Evolutionary conservation across 1,140 invertebrate genomes (phyloP).

Genomic region (Odontomachus brunneus): DNA sequence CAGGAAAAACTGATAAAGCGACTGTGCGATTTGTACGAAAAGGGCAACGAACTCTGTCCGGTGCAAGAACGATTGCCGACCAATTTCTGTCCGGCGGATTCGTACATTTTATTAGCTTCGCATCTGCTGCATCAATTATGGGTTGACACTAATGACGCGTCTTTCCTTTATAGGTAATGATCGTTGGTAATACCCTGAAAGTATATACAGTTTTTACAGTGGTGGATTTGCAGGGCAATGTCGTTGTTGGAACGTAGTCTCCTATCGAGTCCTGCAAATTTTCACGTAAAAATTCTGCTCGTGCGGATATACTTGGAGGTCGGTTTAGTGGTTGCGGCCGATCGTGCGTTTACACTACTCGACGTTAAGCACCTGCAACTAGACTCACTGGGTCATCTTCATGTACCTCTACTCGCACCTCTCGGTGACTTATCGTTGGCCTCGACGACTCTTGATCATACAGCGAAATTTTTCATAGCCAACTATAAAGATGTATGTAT

Average conservation of each 20-base stretch:
- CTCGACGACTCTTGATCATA: constrained; percentile 88
- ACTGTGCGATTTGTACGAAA: constrained; percentile 80
- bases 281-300: constrained; percentile 88
- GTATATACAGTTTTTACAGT: constrained; percentile 25
- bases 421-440: constrained; percentile 89
- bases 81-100: constrained; percentile 89
- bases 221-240: constrained; percentile 77
- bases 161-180: constrained; percentile 85
- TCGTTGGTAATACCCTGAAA: constrained; percentile 34
- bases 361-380: constrained; percentile 98
- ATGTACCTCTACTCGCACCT: constrained; percentile 90
- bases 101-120: constrained; percentile 91
- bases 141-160: constrained; percentile 86
- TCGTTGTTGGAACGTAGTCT: constrained; percentile 86
- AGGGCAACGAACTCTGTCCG: constrained; percentile 81
- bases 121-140: constrained; percentile 91
- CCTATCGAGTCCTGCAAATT: constrained; percentile 87
- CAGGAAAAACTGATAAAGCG: constrained; percentile 78
- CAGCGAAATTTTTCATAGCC: constrained; percentile 94
- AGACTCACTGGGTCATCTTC: constrained; percentile 95
- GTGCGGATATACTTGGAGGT: constrained; percentile 87
- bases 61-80: constrained; percentile 86
- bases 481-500: constrained; percentile 93
- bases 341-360: constrained; percentile 85
- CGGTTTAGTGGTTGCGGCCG: constrained; percentile 82